Evolutionary conservation across 2,113 vertebrate genomes (phyloP), one percentile per base, ranked within the genome.

Genomic region (Trochalopteron elliotii): DNA sequence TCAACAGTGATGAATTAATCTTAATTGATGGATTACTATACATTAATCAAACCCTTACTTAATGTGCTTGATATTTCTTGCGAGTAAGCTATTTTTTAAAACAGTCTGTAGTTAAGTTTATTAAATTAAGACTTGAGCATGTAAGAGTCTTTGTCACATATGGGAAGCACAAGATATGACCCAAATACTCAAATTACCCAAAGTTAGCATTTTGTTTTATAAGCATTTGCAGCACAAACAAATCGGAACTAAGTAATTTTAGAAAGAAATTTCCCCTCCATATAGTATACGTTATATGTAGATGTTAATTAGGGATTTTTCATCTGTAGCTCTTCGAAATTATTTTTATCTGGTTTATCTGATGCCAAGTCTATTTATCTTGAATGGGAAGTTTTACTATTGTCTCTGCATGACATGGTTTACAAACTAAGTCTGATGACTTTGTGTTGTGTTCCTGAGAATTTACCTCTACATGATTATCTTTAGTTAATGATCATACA

Each of bases 41-140:
- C n/a, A 63, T 93, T 93, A 89, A 78, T 94, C 87, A 88, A 64
- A 77, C 56, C 61, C 33, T 64, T 84, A 63, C 68, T 87, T 96
- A 74, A 74, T 81, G 21, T 33, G 7, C 56, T 89, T 78, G 49
- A 69, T 87, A 81, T 59, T 93, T 87, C 84, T 94, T 89, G 39
- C 0, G 0, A 79, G 59, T 59, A 89, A 87, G 60, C 50, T 78
- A 5, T 69, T 82, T 94, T 52, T 1, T 0, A 24, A 40, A 83
- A 52, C 30, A 11, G 8, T 45, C 25, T 78, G 60, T 60, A 76
- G 63, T 70, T 52, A 69, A 76, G 20, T 91, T 93, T 82, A 50
- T 89, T 47, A 91, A 89, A 71, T 65, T 49, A 95, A 77, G 23
- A 42, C 52, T 74, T 72, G 55, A 40, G 27, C 28, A 27, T 45